Evolutionary conservation across 2,797 vertebrate genomes (phyloP).

Genomic region (Tangara arthus): DNA sequence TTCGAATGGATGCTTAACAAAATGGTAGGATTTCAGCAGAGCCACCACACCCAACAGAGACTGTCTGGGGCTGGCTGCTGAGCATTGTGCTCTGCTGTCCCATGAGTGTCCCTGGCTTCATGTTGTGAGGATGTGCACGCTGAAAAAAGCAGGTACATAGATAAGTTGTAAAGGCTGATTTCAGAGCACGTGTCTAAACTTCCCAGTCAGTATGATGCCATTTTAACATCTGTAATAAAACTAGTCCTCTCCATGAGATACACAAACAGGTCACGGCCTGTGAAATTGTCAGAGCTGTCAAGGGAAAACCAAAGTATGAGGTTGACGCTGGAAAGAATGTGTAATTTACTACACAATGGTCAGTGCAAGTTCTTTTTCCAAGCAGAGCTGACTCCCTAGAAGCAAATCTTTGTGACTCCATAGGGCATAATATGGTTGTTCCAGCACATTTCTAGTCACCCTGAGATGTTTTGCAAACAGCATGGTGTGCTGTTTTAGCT

Average conservation of each 20-base stretch:
- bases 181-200: not conserved
- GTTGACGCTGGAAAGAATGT: not conserved
- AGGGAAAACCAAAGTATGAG: not conserved
- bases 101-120: fast-evolving
- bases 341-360: not conserved
- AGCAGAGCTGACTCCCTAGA: not conserved
- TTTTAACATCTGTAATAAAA: not conserved
- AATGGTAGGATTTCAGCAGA: not conserved
- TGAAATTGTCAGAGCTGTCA: not conserved
- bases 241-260: not conserved
- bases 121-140: fast-evolving
- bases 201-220: not conserved
- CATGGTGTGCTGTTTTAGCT: not conserved
- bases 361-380: not conserved
- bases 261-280: not conserved
- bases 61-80: not conserved
- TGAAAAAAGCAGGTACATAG: not conserved
- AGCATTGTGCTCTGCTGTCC: not conserved
- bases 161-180: not conserved
- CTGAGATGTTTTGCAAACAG: constrained; percentile 10
- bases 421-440: not conserved
- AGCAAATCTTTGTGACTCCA: not conserved
- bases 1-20: not conserved
- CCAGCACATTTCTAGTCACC: not conserved
- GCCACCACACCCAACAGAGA: not conserved